Evolutionary conservation across 2,888 invertebrate genomes (phyloP), one percentile per base, ranked within the genome.

Genomic region (Desoria tigrina): DNA sequence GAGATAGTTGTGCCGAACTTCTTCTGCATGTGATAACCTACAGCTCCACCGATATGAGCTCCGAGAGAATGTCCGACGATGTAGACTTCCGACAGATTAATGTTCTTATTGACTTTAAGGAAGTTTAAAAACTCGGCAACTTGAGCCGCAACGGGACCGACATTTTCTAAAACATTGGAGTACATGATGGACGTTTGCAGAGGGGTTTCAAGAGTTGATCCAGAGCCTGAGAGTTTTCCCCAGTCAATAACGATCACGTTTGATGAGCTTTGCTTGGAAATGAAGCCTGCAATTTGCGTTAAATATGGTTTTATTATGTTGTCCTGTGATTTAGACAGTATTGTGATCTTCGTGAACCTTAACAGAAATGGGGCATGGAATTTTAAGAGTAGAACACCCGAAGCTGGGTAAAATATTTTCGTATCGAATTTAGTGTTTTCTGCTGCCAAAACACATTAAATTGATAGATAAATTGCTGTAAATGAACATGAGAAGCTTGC

Each of bases 61-160:
- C 72, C 72, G 21, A 72, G 50, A 23, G 68, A 68, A 50, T 66
- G 66, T 1, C 72, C 68, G n/a, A 72, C 58, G 24, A 72, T 64
- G 26, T 66, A 64, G 1, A 72, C 51, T n/a, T 70, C 57, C 14
- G 24, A 42, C 16, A 62, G 57, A 21, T 45, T 32, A 21, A 72
- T 61, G 1, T 62, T 42, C 39, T 69, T 67, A n/a, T 63, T 45
- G 1, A 14, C 42, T 49, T 42, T 32, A 24, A 72, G 51, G 26
- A 72, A 70, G 2, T 69, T 23, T 7, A 68, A 18, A 54, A 72
- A 69, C 2, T 69, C 68, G 2, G 69, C 72, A 6, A 72, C 7
- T 18, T 68, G 51, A 1, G 51, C 23, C 14, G 68, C 72, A 27
- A 66, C 62, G 1, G 68, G 65, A 1, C 61, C 65, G 2, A 72